These are phyloP conservation scores for Labeo catla DNA, from an alignment of 2,113 vertebrate genomes.

Conservation along the genomic window DNA sequence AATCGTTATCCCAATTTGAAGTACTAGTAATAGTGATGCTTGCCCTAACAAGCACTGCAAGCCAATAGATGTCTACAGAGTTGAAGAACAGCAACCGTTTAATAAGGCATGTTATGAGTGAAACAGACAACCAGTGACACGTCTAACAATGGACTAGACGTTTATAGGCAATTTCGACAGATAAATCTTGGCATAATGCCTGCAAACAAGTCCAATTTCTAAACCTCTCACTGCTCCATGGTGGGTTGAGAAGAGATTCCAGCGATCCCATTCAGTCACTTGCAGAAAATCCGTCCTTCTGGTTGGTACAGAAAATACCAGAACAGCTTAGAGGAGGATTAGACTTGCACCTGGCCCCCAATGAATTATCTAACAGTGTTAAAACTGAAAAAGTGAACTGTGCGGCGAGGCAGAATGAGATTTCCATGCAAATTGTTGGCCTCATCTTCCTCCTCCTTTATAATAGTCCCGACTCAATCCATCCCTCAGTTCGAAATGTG, in stretches of 20 bases:
- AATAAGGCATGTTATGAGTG: neutral
- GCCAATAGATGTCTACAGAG: neutral
- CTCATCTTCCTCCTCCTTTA: neutral
- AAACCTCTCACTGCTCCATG: neutral
- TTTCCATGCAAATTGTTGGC: constrained; percentile 24
- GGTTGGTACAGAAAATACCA: constrained; percentile 21
- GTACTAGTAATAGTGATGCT: neutral
- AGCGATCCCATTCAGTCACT: neutral
- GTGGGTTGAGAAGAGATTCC: neutral
- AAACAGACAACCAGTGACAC: neutral
- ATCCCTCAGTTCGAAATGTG: neutral
- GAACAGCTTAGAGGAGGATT: constrained; percentile 22
- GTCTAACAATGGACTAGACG: neutral
- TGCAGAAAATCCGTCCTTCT: neutral
- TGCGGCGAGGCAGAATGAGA: neutral
- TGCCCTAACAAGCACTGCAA: neutral
- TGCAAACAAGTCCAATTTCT: constrained; percentile 16
- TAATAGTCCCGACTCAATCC: constrained; percentile 6
- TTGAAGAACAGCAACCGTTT: neutral
- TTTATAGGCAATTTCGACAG: neutral
- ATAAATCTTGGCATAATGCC: constrained; percentile 1
- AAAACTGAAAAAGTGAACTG: constrained; percentile 9
- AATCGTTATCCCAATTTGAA: neutral
- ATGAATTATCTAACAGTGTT: constrained; percentile 2
- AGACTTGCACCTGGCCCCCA: constrained; percentile 27